Conservation (phyloP, 2,797 vertebrate species). For the Catamblyrhynchus diadema region DNA sequence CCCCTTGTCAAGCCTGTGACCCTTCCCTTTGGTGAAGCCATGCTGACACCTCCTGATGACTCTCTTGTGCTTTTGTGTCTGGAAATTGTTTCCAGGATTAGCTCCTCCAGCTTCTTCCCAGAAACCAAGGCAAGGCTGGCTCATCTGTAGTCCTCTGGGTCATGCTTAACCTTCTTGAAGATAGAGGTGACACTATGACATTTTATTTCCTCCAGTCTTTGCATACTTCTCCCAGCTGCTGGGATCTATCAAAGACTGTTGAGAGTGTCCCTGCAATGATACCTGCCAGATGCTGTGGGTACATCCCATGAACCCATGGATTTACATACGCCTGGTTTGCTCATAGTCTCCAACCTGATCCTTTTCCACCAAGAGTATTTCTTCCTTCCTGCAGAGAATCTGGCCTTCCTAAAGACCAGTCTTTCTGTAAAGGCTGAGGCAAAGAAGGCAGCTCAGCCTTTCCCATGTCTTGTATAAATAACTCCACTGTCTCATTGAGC, state of each 20-base stretch:
- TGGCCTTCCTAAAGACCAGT: background rate
- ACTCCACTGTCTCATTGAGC: background rate
- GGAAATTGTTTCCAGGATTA: background rate
- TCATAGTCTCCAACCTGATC: background rate
- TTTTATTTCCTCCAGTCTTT: background rate
- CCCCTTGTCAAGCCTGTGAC: background rate
- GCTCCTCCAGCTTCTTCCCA: background rate
- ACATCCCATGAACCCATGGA: background rate
- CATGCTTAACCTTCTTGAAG: background rate
- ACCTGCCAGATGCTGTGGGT: background rate
- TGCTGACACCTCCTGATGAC: background rate
- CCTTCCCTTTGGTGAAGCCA: background rate
- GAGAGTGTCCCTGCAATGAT: background rate
- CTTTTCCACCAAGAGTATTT: background rate
- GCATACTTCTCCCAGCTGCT: background rate
- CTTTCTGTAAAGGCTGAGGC: background rate
- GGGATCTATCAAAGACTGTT: background rate
- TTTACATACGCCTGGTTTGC: background rate
- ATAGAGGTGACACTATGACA: too few species aligned
- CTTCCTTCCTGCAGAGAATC: background rate
- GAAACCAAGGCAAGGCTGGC: background rate
- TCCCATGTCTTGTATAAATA: background rate
- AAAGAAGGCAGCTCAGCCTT: background rate
- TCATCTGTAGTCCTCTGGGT: background rate
- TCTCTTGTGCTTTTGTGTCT: background rate